Evolutionary conservation across 2,888 invertebrate genomes (phyloP).

Genomic region (Pinctada fucata): DNA sequence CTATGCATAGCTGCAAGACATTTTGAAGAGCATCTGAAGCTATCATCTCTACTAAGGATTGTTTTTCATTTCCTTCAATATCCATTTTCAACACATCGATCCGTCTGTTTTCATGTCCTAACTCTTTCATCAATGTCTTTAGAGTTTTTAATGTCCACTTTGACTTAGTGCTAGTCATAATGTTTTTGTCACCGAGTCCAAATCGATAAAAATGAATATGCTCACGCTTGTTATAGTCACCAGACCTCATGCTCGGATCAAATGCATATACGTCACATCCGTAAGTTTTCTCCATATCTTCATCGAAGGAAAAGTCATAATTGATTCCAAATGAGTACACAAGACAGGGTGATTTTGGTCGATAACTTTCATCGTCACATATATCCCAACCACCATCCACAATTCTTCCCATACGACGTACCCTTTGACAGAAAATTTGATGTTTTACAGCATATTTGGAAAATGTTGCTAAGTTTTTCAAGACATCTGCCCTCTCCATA

Average conservation of each 20-base stretch:
- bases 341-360: neutral
- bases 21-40: slow-evolving; percentile 5
- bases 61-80: slow-evolving; percentile 13
- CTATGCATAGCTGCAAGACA: slow-evolving; percentile 10
- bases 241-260: slow-evolving; percentile 8
- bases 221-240: slow-evolving; percentile 1
- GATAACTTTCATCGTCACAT: slow-evolving; percentile 12
- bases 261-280: slow-evolving; percentile 1
- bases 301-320: neutral
- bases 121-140: slow-evolving; percentile 6
- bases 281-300: slow-evolving; percentile 20
- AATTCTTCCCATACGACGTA: slow-evolving; percentile 9
- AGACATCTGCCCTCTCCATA: neutral
- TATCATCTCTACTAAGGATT: neutral
- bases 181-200: slow-evolving; percentile 4
- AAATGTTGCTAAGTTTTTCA: neutral
- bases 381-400: slow-evolving; percentile 18
- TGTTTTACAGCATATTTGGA: neutral
- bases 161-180: neutral
- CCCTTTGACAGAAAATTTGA: slow-evolving; percentile 1
- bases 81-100: slow-evolving; percentile 13
- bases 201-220: slow-evolving; percentile 13
- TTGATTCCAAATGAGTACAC: slow-evolving; percentile 21
- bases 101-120: slow-evolving; percentile 5
- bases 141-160: slow-evolving; percentile 18